Base-by-base conservation (phyloP, 2,888 invertebrate species). In the Cabera pusaria region DNA sequence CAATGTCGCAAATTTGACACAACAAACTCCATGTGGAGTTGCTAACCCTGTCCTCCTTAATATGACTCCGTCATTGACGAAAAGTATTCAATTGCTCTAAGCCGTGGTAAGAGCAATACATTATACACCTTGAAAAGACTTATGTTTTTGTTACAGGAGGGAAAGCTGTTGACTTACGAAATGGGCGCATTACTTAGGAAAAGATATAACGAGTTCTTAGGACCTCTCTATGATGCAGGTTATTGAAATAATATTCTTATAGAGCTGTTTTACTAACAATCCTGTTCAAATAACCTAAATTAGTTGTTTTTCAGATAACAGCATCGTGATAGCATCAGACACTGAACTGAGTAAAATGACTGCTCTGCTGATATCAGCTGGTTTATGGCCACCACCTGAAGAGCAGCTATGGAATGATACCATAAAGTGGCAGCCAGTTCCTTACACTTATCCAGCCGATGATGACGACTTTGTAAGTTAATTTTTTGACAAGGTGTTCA, bases 291-390 rank as follows among this genome's bases (percentile, higher is more conserved):
- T n/a, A n/a, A n/a, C n/a, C n/a, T 21, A 17, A 5, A 1, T 22
- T 12, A 9, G 31, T 23, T 26, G 1, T 20, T 31, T 32, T 39
- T 38, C 24, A 82, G 84, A 77, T 10, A 72, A 63, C 44, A 83
- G 80, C 46, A 65, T 82, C 17, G 90, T 91, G 38, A 87, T 91
- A 46, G 93, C 93, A 34, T 93, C 94, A 0, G 93, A 94, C 66
- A 93, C 91, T 47, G 92, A 94, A 51, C 81, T 95, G 43, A 95
- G 95, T 9, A 92, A 95, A 72, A 93, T 93, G 90, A 93, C 93
- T 17, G 93, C 93, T 0, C 84, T 93, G 37, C 71, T 93, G 48
- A 93, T 94, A 55, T 84, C 93, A 26, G 93, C 94, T 1, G 95
- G 93, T 0, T 69, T 95, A 8, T 95, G 92, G 88, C 93, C 93